Percentiles rank a stretch among this genome's conserved stretches.
Evolutionary conservation across 2,888 invertebrate species (phyloP).

Genomic region (Scaptomyza parva): DNA sequence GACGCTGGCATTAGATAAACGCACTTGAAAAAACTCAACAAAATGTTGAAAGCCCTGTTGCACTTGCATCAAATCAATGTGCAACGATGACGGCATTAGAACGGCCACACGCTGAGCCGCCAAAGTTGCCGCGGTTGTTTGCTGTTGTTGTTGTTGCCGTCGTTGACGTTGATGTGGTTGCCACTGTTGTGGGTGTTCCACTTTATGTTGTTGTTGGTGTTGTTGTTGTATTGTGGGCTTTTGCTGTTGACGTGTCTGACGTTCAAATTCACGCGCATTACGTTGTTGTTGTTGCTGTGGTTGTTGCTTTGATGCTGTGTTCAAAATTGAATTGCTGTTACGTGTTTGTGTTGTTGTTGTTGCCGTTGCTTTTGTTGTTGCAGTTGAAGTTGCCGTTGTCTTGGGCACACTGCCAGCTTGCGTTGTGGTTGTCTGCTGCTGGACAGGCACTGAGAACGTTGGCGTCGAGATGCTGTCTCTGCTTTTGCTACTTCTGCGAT

Average conservation of each 20-base stretch:
- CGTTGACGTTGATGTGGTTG: constrained; percentile 23
- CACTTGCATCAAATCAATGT: constrained; percentile 79
- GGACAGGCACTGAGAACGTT: constrained; percentile 27
- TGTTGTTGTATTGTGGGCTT: constrained; percentile 33
- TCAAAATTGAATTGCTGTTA: constrained; percentile 43
- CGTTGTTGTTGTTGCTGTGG: constrained; percentile 36
- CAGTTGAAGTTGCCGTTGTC: constrained; percentile 29
- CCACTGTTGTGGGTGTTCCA: constrained; percentile 3
- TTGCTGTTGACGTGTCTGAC: constrained; percentile 61
- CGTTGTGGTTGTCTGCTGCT: constrained; percentile 33
- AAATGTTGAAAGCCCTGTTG: constrained; percentile 83
- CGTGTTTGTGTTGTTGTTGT: constrained; percentile 34
- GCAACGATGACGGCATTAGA: constrained; percentile 80
- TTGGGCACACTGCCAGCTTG: constrained; percentile 49
- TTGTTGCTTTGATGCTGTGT: constrained; percentile 28
- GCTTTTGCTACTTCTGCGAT: constrained; percentile 3
- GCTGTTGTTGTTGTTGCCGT: constrained; percentile 22
- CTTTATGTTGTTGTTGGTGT: constrained; percentile 31
- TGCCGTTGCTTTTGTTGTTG: constrained; percentile 36
- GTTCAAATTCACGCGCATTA: constrained; percentile 62
- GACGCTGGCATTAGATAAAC: constrained; percentile 80
- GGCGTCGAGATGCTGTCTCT: constrained; percentile 6
- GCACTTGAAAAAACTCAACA: constrained; percentile 83
- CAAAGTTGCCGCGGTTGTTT: constrained; percentile 12
- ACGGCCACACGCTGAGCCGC: constrained; percentile 75